These are phyloP conservation scores for Sminthurinus signatus DNA, from an alignment of 1,140 invertebrate species.

Conservation along the genomic window DNA sequence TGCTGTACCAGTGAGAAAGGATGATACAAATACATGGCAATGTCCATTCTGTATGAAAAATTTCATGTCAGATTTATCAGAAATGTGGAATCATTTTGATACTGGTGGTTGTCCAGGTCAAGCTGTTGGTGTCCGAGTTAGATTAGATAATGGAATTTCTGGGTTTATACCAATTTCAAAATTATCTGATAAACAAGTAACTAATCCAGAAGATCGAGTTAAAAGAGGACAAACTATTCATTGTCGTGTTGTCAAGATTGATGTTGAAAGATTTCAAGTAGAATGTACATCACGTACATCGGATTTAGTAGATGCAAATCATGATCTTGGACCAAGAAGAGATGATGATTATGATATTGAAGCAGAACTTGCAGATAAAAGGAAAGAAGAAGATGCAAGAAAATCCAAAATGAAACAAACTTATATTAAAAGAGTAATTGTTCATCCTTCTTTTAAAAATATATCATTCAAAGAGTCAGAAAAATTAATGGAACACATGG, in stretches of 20 bases:
- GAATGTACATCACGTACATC: conserved; percentile 91
- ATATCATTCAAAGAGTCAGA: conserved; percentile 89
- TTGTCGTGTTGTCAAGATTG: conserved; percentile 90
- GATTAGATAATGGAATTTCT: conserved; percentile 86
- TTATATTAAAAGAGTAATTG: conserved; percentile 91
- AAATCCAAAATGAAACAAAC: conserved; percentile 70
- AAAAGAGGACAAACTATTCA: conserved; percentile 79
- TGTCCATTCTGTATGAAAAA: conserved; percentile 96
- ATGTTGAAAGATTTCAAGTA: conserved; percentile 87
- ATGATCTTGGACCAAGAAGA: conserved; percentile 79
- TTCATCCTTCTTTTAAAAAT: conserved; percentile 96
- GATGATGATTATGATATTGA: conserved; percentile 92
- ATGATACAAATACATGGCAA: conserved; percentile 90
- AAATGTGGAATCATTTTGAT: conserved; percentile 98
- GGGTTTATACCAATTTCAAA: conserved; percentile 95
- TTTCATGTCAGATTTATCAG: conserved; percentile 88
- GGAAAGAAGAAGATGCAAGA: conserved; percentile 71
- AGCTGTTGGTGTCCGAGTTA: conserved; percentile 80
- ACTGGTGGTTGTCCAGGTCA: conserved; percentile 90
- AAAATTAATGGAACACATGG: conserved; percentile 81
- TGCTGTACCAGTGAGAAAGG: conserved; percentile 88
- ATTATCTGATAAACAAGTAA: conserved; percentile 87
- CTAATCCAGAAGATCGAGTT: conserved; percentile 88
- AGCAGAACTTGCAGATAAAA: conserved; percentile 68
- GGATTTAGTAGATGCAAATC: conserved; percentile 83